Conservation (phyloP, 2,113 vertebrate genomes). For the Sarotherodon lohbergeri region DNA sequence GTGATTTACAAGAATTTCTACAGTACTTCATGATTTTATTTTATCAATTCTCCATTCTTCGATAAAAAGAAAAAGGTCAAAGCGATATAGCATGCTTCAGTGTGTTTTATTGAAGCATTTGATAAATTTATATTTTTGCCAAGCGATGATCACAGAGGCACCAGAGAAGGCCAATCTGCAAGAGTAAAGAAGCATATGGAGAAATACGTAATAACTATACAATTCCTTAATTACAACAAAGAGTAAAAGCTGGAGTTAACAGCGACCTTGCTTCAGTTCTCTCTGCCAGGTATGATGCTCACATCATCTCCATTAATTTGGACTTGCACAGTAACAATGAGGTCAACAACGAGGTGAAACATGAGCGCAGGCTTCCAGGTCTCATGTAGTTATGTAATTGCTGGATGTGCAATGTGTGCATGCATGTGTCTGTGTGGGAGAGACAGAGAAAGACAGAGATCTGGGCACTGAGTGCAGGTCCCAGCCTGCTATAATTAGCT, state of each 20-base stretch:
- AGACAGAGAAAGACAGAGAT: not conserved
- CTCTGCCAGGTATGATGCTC: not conserved
- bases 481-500: constrained; percentile 49
- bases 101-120: not conserved
- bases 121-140: not conserved
- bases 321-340: not conserved
- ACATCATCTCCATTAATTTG: fast-evolving
- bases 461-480: constrained; percentile 1
- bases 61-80: not conserved
- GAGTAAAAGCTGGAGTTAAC: not conserved
- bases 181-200: not conserved
- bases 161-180: not conserved
- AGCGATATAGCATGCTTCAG: not conserved
- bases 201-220: not conserved
- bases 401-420: not conserved
- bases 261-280: not conserved
- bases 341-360: not conserved
- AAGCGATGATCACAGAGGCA: not conserved
- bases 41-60: not conserved
- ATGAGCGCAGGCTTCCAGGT: not conserved
- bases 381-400: not conserved
- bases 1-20: not conserved
- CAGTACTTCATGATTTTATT: not conserved
- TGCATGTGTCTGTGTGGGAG: not conserved
- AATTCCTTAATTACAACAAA: not conserved